Percentiles rank a stretch among this genome's conserved stretches.
Conservation (phyloP, 2,888 invertebrate species). For the Allolobophora icterica region DNA sequence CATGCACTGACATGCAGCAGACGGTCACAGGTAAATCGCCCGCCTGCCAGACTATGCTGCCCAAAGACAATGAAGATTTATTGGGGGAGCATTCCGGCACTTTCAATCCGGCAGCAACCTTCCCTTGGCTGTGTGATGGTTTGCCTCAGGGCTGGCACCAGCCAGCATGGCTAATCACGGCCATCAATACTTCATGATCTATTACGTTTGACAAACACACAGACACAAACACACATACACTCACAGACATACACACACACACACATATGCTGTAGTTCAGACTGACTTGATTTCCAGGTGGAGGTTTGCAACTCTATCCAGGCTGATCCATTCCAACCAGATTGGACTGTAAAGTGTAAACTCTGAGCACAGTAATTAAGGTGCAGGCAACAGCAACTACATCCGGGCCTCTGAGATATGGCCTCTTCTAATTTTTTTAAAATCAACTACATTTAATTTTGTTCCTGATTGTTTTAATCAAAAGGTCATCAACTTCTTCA, state of each 20-base stretch:
- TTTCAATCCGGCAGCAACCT: background rate
- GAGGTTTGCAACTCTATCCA: background rate
- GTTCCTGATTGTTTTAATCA: background rate
- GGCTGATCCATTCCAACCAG: background rate
- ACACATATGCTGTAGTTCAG: background rate
- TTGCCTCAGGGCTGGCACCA: background rate
- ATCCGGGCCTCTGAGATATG: too few relatives aligned
- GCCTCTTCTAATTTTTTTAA: background rate
- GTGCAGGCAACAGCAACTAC: too few relatives aligned
- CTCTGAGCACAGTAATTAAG: too few relatives aligned
- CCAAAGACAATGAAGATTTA: constrained; percentile 17
- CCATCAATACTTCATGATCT: constrained; percentile 2
- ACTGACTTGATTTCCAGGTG: background rate
- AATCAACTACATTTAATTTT: background rate
- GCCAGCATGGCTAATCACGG: background rate
- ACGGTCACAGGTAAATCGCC: background rate
- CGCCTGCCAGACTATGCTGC: background rate
- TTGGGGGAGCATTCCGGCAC: constrained; percentile 17
- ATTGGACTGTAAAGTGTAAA: too few relatives aligned
- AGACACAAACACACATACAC: background rate
- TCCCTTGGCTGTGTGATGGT: background rate
- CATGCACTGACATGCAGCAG: background rate
- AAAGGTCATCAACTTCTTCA: background rate
- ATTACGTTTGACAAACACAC: background rate
- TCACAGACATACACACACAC: background rate